phyloP scores from a whole-genome alignment of 1,140 invertebrate species.

The Lordiphosa mommai region DNA sequence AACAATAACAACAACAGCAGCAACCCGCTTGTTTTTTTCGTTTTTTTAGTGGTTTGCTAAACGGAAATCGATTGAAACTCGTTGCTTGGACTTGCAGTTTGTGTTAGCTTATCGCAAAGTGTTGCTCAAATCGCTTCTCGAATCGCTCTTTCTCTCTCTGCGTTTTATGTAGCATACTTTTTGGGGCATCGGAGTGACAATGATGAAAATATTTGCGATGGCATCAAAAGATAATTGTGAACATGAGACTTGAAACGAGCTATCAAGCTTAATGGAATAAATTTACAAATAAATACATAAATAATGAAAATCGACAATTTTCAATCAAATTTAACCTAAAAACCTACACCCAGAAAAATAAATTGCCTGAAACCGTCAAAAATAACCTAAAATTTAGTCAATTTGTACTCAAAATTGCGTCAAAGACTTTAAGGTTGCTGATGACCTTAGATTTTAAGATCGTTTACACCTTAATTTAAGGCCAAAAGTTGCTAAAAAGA shows the following conservation, averaged over 20 bases:
- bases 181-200: not conserved
- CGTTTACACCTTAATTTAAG: no score
- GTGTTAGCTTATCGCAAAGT: constrained; percentile 30
- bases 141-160: not conserved
- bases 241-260: not conserved
- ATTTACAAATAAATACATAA: no score
- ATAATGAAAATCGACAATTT: no score
- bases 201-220: constrained; percentile 2
- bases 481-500: no score
- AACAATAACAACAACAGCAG: constrained; percentile 23
- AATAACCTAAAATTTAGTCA: no score
- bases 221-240: constrained; percentile 2
- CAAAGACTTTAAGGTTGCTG: no score
- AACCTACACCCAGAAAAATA: no score
- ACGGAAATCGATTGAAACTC: constrained; percentile 66
- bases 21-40: not conserved
- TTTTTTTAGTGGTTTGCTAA: constrained; percentile 60
- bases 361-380: no score
- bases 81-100: constrained; percentile 29
- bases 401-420: no score
- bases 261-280: no score
- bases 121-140: constrained; percentile 1
- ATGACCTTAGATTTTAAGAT: no score
- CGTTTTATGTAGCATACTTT: not conserved
- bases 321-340: no score